These are phyloP conservation scores for Hoplias malabaricus DNA, from an alignment of 2,113 vertebrate species.

Conservation along the genomic window DNA sequence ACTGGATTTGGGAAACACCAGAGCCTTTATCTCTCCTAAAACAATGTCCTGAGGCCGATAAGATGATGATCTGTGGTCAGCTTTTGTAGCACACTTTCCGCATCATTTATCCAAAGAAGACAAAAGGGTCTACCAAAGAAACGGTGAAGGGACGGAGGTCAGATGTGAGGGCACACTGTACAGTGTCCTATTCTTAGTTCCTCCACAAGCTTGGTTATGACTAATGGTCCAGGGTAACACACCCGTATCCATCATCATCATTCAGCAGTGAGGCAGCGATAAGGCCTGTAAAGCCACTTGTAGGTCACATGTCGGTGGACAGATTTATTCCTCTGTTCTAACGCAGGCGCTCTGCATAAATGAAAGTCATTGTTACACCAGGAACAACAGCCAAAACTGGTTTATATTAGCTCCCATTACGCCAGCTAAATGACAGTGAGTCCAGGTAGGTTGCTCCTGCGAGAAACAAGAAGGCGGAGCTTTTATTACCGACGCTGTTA, in stretches of 20 bases:
- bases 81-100: neutral
- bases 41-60: neutral
- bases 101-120: neutral
- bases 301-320: constrained; percentile 7
- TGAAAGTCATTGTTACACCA: neutral
- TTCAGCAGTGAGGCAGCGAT: neutral
- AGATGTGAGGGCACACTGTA: neutral
- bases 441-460: constrained; percentile 48
- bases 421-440: constrained; percentile 59
- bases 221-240: constrained; percentile 8
- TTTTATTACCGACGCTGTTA: constrained; percentile 70
- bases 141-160: neutral
- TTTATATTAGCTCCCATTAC: constrained; percentile 31
- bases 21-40: neutral
- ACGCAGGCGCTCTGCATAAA: neutral
- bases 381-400: neutral
- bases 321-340: neutral
- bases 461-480: constrained; percentile 57
- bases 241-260: constrained; percentile 3
- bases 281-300: constrained; percentile 2
- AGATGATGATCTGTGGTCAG: neutral
- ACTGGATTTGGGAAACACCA: too few species aligned
- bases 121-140: neutral
- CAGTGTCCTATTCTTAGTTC: neutral
- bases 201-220: neutral